Evolutionary conservation across 2,113 vertebrate species (phyloP), one percentile per base, ranked within the genome.

Genomic region (Lampris megalopsis): DNA sequence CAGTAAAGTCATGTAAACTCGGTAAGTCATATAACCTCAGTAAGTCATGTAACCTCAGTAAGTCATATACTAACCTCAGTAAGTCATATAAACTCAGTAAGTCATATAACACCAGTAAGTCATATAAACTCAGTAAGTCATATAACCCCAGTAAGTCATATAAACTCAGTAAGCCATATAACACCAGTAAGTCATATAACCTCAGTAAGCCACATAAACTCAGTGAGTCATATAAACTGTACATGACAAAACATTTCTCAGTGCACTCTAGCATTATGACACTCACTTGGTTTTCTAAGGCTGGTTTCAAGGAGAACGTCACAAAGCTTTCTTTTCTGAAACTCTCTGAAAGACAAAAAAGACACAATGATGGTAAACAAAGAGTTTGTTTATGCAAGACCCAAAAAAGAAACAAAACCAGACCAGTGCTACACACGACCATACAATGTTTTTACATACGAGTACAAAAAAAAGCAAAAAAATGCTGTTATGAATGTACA

Each of bases 311-410:
- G 71, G 93, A 92, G 77, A 94, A 93, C 57, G 77, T 88, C 77
- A 92, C 93, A 88, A 88, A 88, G 63, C 81, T 87, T 11, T 94
- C 93, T 36, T 92, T 93, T 82, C 86, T 86, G 74, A 93, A 94
- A 84, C 90, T 94, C 84, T 95, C 94, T 95, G 79, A 79, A 89
- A 92, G 42, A 87, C 53, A 85, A 63, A 57, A 8, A 71, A 74
- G 4, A 63, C 8, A 40, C 0, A 24, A 24, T 24, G 24, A 24
- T 24, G 3, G 37, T 3, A 62, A 49, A 37, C 63, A 65, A n/a
- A 45, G 40, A 42, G 41, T 6, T 45, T 2, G 8, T 42, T 61
- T 11, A 61, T 61, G 9, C 37, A 80, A 85, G 79, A 75, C 41
- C 67, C 69, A 63, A 67, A 62, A 24, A 40, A 76, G 7, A 61